Evolutionary conservation across 2,113 vertebrate genomes (phyloP), one percentile per base, ranked within the genome.

Genomic region (Osmerus eperlanus): DNA sequence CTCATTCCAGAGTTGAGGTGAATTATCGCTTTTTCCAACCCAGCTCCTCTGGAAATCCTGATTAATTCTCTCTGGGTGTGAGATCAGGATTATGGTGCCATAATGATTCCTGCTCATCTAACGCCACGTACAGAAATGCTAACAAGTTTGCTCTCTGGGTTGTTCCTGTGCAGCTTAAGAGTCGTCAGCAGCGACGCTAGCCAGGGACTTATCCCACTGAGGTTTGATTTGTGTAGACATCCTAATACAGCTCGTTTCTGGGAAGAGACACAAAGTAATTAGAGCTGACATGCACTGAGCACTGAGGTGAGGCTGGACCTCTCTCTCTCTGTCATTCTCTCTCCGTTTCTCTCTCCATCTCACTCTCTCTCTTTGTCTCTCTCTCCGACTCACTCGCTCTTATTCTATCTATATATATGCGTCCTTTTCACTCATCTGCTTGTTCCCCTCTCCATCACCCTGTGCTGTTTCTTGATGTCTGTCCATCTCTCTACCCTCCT

Each of bases 1-100:
- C 29, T 71, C 62, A 60, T 71, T 61, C 16, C 25, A 61, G 68
- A 53, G 62, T 71, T 76, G 41, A 55, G 55, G 18, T 61, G 63
- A 71, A 71, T 66, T 68, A 68, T 70, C 36, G n/a, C 32, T 11
- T 60, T 70, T 70, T 65, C 71, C 60, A 18, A 13, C 70, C 15
- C 41, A 23, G 55, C 73, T 73, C 70, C 69, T 74, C 70, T 76
- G 65, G 36, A 80, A 72, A 73, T 76, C 66, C 74, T 56, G 70
- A 73, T 76, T 73, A 73, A 76, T 73, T 66, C 65, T 68, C 19
- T 73, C 65, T 14, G 61, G 60, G 70, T 51, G 66, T 76, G 21
- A 60, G 74, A 73, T 67, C 51, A 25, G 63, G 74, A 76, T 80
- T 73, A 66, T 62, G 62, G 28, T n/a, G 16, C 47, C 54, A 18